These are phyloP conservation scores for Xiphorhynchus elegans DNA, from an alignment of 2,113 vertebrate genomes.

Conservation along the genomic window DNA sequence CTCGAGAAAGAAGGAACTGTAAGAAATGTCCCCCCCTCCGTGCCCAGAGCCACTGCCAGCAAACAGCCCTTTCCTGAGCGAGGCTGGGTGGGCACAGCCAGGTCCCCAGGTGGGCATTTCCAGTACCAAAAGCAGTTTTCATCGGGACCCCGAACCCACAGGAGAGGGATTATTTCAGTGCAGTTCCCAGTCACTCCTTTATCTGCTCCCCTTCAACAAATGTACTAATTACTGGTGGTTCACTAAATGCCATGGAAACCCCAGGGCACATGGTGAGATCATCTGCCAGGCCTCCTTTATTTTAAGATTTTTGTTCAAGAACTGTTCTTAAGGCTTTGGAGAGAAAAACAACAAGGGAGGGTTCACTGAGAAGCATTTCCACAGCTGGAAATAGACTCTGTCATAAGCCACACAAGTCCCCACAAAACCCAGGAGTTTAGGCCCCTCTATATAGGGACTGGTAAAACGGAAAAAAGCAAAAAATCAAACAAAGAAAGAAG, in stretches of 20 bases:
- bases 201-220: neutral
- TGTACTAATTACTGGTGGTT: neutral
- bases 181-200: neutral
- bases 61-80: neutral
- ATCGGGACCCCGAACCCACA: neutral
- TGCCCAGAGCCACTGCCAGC: neutral
- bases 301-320: neutral
- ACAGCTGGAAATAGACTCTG: neutral
- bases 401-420: neutral
- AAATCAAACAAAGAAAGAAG: neutral
- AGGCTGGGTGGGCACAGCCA: neutral
- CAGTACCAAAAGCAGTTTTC: neutral
- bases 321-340: neutral
- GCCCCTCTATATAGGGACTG: neutral
- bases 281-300: neutral
- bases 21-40: neutral
- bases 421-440: neutral
- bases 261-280: neutral
- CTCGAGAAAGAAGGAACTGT: neutral
- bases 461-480: neutral
- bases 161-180: neutral
- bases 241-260: conserved; percentile 14
- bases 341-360: neutral
- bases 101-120: neutral
- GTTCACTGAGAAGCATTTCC: neutral